Evolutionary conservation across 2,888 invertebrate genomes (phyloP), one percentile per base, ranked within the genome.

Genomic region (Mythimna pallens): DNA sequence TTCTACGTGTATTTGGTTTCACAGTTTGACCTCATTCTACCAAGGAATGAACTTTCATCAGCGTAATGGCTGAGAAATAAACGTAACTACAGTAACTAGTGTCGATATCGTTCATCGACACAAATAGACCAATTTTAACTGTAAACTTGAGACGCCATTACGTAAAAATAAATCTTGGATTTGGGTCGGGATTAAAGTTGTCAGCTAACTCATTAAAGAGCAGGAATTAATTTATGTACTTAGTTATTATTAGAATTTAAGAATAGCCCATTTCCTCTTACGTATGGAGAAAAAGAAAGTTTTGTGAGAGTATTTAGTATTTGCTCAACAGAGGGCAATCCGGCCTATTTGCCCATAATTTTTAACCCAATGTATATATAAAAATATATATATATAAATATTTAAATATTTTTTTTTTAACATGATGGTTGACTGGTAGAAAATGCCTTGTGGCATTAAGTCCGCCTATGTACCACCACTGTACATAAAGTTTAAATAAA

Each of bases 121-220:
- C 59, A 79, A 84, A 71, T 81, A 72, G 67, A 79, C 79, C 79
- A 76, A 79, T 76, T 83, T 79, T 52, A 78, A 75, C 70, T 59
- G 81, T 69, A 63, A 20, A 83, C 62, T 67, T 61, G 65, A 82
- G 40, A 9, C 22, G 40, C n/a, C 12, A 30, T 73, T 71, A 64
- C 82, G 65, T 81, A 50, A 67, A 71, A 78, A 52, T 30, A 57
- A 69, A 70, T 62, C 36, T 68, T 52, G 34, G 36, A 54, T 70
- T 54, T 40, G 17, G 57, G 59, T 40, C 67, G 43, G n/a, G 36
- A 57, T 43, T 61, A 20, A 20, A 62, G 30, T 12, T 40, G 55
- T 20, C 25, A 57, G 22, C 22, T 69, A 43, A n/a, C 14, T 55
- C 14, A 36, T 17, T 34, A 25, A 50, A 40, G 25, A 57, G 0